Evolutionary conservation across 2,113 vertebrate species (phyloP).

Genomic region (Mesoclemmys tuberculata): DNA sequence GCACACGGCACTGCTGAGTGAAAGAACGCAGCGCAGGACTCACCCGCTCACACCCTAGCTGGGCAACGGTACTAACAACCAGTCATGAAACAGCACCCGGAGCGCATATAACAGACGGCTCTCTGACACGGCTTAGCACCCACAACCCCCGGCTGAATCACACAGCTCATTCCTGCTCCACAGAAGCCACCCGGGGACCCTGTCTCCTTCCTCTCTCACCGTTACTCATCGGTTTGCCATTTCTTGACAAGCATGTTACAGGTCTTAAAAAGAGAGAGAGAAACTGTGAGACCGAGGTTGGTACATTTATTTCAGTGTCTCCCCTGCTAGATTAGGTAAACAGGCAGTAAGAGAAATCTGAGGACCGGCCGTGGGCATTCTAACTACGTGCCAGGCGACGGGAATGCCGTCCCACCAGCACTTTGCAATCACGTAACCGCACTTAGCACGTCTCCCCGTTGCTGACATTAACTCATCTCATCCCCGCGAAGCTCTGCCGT

Average conservation of each 20-base stretch:
- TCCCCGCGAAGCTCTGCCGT: too few species aligned
- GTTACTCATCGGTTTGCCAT: background rate
- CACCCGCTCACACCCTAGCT: background rate
- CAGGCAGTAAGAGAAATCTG: too few species aligned
- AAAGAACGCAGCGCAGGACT: background rate
- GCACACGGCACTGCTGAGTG: too few species aligned
- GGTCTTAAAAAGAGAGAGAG: background rate
- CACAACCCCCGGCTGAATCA: background rate
- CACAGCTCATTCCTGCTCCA: background rate
- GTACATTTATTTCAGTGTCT: background rate
- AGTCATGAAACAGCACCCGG: background rate
- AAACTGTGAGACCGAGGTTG: background rate
- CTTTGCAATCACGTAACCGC: too few species aligned
- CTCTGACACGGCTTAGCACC: background rate
- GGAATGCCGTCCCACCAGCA: too few species aligned
- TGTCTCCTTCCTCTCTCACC: background rate
- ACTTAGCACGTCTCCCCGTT: too few species aligned
- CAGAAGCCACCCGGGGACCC: background rate
- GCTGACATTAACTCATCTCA: too few species aligned
- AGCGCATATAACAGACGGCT: background rate
- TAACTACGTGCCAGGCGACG: too few species aligned
- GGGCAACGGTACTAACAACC: background rate
- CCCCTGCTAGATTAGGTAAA: too few species aligned
- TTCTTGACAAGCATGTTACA: background rate
- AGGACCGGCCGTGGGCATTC: too few species aligned